Base-by-base conservation (phyloP, 2,113 vertebrate genomes). In the Perca flavescens region DNA sequence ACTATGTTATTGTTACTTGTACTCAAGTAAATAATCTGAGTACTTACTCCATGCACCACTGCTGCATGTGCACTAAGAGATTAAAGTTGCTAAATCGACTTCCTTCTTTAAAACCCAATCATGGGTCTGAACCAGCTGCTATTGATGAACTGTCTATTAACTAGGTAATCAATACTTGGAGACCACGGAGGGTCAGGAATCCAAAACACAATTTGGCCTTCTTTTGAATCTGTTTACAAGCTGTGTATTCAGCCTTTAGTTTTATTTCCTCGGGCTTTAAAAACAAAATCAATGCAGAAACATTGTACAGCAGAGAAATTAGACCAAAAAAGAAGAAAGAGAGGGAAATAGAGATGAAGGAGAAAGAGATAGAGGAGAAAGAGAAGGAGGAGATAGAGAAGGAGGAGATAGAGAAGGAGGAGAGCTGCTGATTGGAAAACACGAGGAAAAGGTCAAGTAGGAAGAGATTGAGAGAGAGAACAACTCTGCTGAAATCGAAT, bases 281-380 rank as follows among this genome's bases (percentile, higher is more conserved):
- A 50, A n/a, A 13, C 31, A 47, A 53, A 79, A 88, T 84, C 88
- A 57, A 86, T 90, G 36, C 64, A 84, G 74, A 74, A 90, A 86
- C 40, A 78, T 74, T 77, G 78, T 82, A 36, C 53, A 60, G 77
- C 49, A 19, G 69, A 53, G 60, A 74, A 81, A 77, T 69, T 13
- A 69, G 40, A 71, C 22, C 2, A 10, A 50, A 57, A 19, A 65
- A 47, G 40, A 65, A 53, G 40, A 60, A 22, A 13, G 46, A 15
- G 49, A 15, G 13, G 47, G 47, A 49, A 13, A 1, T 4, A 14
- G 47, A 64, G 62, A 19, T 17, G 22, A 17, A 49, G 43, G 1
- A 47, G n/a, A 21, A 40, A 21, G 31, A 66, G 65, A 17, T 36
- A 34, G 7, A 13, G 61, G 21, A 43, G 12, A 4, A 2, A 10